Percentiles rank a stretch among this genome's conserved stretches.
These are phyloP conservation scores for Gymnorhina tibicen DNA, from an alignment of 2,113 vertebrate species.

Conservation along the genomic window DNA sequence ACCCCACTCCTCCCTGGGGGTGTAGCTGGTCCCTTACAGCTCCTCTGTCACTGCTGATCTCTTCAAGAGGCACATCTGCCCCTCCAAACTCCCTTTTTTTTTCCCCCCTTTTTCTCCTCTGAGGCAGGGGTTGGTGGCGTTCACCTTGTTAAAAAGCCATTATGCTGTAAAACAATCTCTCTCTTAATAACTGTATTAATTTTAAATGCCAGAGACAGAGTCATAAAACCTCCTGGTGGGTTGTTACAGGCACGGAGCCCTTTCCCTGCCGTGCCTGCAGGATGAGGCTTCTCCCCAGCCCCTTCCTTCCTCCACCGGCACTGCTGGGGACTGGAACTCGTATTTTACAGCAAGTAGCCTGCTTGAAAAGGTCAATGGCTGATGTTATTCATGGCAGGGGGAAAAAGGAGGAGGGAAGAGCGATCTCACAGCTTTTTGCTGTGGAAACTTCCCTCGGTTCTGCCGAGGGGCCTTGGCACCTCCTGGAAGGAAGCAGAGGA, in stretches of 20 bases:
- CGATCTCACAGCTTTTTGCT: background rate
- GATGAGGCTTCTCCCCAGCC: background rate
- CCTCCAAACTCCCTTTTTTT: background rate
- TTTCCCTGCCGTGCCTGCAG: background rate
- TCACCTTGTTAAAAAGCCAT: conserved; percentile 39
- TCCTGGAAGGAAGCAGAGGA: background rate
- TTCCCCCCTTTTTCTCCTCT: background rate
- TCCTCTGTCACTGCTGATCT: background rate
- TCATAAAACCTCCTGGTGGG: conserved; percentile 2
- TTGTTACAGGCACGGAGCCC: background rate
- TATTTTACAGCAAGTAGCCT: background rate
- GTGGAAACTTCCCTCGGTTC: background rate
- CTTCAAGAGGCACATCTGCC: background rate
- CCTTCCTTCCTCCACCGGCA: background rate
- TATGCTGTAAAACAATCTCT: conserved; percentile 27
- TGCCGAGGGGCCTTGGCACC: background rate
- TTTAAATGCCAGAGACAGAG: conserved; percentile 56
- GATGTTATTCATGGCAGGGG: background rate
- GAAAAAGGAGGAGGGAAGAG: background rate
- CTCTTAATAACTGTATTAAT: conserved; percentile 53
- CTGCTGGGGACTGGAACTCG: background rate
- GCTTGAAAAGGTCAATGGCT: conserved; percentile 37
- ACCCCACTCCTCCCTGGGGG: too few relatives aligned
- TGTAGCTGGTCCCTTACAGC: background rate
- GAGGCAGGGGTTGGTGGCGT: background rate